A percentile compares a stretch with the other conserved stretches of the same genome.
These are phyloP conservation scores for Epiblema foenella DNA, from an alignment of 2,888 invertebrate genomes.

Conservation along the genomic window DNA sequence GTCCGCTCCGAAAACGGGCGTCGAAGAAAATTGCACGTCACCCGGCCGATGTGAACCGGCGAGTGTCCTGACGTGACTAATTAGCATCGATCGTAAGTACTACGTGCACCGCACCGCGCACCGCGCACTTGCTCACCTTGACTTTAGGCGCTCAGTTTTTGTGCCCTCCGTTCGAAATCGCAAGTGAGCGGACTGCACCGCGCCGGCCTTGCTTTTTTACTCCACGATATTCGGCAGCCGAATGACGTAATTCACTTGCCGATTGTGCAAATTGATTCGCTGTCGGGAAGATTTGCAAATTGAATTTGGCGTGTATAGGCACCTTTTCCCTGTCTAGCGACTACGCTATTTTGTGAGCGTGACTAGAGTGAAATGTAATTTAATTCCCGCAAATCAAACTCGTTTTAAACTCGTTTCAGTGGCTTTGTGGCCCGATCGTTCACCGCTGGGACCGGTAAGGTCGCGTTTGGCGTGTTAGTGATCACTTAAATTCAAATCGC, in stretches of 20 bases:
- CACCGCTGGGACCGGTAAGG: slow-evolving; percentile 33
- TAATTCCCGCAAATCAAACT: slow-evolving; percentile 42
- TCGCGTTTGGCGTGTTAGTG: slow-evolving; percentile 35
- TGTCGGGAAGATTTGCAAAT: slow-evolving; percentile 65
- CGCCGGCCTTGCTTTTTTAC: slow-evolving; percentile 73
- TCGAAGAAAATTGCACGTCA: slow-evolving; percentile 57
- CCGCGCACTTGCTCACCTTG: slow-evolving; percentile 66
- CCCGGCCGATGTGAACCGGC: slow-evolving; percentile 65
- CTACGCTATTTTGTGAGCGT: slow-evolving; percentile 44
- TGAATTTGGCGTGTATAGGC: slow-evolving; percentile 58
- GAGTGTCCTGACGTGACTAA: slow-evolving; percentile 64
- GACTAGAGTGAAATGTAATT: slow-evolving; percentile 37
- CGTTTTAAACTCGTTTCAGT: slow-evolving; percentile 39
- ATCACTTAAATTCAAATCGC: slow-evolving; percentile 40
- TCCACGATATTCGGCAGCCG: slow-evolving; percentile 69
- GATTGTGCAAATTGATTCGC: slow-evolving; percentile 71
- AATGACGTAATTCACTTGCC: slow-evolving; percentile 72
- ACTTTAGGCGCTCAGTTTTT: slow-evolving; percentile 70
- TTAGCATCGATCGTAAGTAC: slow-evolving; percentile 50
- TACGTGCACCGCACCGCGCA: slow-evolving; percentile 36
- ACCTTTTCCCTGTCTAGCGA: slow-evolving; percentile 37
- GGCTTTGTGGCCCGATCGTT: slow-evolving; percentile 35
- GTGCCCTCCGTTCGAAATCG: slow-evolving; percentile 70
- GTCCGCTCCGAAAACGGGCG: slow-evolving; percentile 59
- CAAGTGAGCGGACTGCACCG: slow-evolving; percentile 79